These are phyloP conservation scores for Oryctolagus cuniculus DNA, from an alignment of 2,113 vertebrate species.

Conservation along the genomic window DNA sequence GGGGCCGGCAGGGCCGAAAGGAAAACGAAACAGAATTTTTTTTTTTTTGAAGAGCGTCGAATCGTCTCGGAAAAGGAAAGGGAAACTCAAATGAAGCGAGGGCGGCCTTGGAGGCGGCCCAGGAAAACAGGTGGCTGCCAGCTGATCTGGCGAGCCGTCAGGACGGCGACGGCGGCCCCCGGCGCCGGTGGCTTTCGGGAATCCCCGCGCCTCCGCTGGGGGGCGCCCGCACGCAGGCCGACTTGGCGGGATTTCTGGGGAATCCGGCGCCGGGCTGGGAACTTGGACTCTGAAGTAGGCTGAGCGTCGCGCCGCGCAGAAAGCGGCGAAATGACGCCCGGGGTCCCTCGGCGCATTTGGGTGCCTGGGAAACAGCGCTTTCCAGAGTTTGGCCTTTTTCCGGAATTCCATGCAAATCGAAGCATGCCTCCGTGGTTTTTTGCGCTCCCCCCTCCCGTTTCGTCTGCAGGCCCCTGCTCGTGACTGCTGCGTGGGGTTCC, in stretches of 20 bases:
- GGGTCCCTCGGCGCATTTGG: background rate
- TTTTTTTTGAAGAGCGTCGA: too few species aligned
- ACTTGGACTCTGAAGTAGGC: background rate
- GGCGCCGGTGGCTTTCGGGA: background rate
- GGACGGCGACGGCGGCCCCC: background rate
- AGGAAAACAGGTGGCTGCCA: fast-evolving
- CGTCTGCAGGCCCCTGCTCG: background rate
- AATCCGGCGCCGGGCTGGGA: too few species aligned
- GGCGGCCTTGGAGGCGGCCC: background rate
- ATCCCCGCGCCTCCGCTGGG: background rate
- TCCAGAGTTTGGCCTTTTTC: background rate
- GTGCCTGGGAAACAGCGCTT: too few species aligned
- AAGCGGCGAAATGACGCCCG: background rate
- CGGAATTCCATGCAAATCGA: too few species aligned
- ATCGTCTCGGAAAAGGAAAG: background rate
- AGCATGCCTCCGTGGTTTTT: too few species aligned
- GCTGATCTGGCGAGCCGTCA: too few species aligned
- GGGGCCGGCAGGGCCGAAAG: fast-evolving
- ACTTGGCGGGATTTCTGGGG: background rate
- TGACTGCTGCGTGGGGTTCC: background rate
- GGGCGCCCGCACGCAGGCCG: background rate
- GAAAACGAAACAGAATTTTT: slow-evolving; percentile 32
- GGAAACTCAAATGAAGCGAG: background rate
- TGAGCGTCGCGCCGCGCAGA: fast-evolving
- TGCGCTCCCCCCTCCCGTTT: background rate